Percentiles rank a stretch among this genome's conserved stretches.
Evolutionary conservation across 37 sponge, comb jelly and placozoan genomes (phyloP).

Genomic region (Spongilla lacustris): DNA sequence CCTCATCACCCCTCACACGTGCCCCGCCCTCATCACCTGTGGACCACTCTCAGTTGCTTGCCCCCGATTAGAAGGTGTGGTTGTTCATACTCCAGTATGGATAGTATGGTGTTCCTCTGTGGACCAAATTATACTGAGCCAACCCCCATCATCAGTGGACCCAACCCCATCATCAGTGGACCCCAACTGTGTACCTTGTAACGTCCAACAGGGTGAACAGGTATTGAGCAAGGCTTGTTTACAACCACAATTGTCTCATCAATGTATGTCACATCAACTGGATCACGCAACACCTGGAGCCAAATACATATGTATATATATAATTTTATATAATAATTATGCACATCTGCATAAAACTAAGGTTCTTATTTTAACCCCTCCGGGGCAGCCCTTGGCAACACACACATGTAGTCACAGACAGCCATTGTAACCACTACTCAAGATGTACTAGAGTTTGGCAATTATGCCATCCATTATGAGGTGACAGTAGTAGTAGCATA

Average conservation of each 20-base stretch:
- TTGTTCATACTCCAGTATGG: slow-evolving; percentile 35
- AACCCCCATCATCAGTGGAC: background rate
- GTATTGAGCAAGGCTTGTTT: slow-evolving; percentile 89
- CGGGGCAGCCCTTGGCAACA: too few species aligned
- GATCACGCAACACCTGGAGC: slow-evolving; percentile 32
- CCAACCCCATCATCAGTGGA: background rate
- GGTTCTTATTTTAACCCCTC: too few species aligned
- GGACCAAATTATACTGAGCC: too few species aligned
- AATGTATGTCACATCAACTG: slow-evolving; percentile 54
- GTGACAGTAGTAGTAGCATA: background rate
- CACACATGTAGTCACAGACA: too few species aligned
- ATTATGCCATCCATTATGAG: background rate
- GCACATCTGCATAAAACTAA: too few species aligned
- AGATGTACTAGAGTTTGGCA: background rate
- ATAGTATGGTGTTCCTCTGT: slow-evolving; percentile 42
- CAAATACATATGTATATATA: background rate
- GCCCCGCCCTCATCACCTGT: slow-evolving; percentile 11
- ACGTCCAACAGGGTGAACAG: slow-evolving; percentile 65
- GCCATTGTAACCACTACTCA: background rate
- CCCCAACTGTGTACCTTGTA: slow-evolving; percentile 29
- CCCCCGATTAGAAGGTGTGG: slow-evolving; percentile 23
- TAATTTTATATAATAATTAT: too few species aligned
- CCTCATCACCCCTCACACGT: background rate
- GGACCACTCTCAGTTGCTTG: slow-evolving; percentile 24
- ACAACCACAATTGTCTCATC: slow-evolving; percentile 69